Evolutionary conservation across 2,888 invertebrate species (phyloP).

Genomic region (Coleophora deauratella): DNA sequence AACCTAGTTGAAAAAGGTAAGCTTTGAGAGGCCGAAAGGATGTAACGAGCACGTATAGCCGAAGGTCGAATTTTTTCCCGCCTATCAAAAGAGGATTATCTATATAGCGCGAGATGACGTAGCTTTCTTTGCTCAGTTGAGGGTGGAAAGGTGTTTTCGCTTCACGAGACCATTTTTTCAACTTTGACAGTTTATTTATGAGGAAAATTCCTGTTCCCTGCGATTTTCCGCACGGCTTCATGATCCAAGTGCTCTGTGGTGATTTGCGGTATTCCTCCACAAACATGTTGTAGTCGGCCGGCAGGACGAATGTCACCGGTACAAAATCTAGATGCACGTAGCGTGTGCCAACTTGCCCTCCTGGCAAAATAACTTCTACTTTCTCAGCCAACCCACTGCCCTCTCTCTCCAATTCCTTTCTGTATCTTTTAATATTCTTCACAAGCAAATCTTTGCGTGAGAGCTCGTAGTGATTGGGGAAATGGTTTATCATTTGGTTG

Average conservation of each 20-base stretch:
- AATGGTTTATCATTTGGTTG: conserved; percentile 95
- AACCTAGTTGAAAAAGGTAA: conserved; percentile 91
- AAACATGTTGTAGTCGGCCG: conserved; percentile 96
- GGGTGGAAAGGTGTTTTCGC: conserved; percentile 88
- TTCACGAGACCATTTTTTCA: conserved; percentile 91
- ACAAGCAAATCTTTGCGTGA: conserved; percentile 96
- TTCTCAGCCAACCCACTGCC: conserved; percentile 88
- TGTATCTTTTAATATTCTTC: conserved; percentile 94
- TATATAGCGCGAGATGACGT: conserved; percentile 95
- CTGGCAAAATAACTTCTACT: conserved; percentile 47
- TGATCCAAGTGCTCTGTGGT: conserved; percentile 95
- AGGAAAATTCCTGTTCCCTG: conserved; percentile 94
- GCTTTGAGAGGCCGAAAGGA: conserved; percentile 94
- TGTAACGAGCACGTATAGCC: conserved; percentile 92
- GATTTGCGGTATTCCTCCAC: conserved; percentile 95
- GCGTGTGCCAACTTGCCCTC: conserved; percentile 77
- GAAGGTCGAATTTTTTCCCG: conserved; percentile 95
- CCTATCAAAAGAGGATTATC: conserved; percentile 95
- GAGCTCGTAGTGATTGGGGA: conserved; percentile 95
- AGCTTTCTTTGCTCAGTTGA: conserved; percentile 87
- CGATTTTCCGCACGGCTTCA: conserved; percentile 96
- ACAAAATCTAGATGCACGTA: conserved; percentile 91
- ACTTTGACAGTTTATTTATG: conserved; percentile 93
- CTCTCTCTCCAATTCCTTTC: conserved; percentile 92
- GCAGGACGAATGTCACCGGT: conserved; percentile 94